Conservation (phyloP, 2,888 invertebrate genomes). For the Xanthostigma xanthostigma region DNA sequence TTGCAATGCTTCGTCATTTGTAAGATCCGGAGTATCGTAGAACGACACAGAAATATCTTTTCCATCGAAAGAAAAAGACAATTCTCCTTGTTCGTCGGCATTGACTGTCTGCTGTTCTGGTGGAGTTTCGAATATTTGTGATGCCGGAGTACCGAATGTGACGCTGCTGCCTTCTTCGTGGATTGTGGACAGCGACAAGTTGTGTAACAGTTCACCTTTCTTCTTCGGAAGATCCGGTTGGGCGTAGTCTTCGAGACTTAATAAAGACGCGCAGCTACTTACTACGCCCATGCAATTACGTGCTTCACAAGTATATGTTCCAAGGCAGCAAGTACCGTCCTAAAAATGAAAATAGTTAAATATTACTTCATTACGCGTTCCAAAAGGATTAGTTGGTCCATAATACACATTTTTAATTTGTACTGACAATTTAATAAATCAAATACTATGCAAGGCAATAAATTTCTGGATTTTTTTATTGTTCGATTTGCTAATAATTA, state of each 20-base stretch:
- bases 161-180: constrained; percentile 84
- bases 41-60: constrained; percentile 83
- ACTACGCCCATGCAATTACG: constrained; percentile 83
- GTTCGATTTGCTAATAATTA: no score
- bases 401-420: no score
- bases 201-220: constrained; percentile 42
- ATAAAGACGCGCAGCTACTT: constrained; percentile 72
- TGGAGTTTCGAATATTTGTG: constrained; percentile 26
- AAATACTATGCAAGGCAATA: no score
- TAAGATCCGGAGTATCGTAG: constrained; percentile 84
- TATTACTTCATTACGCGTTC: no score
- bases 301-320: constrained; percentile 83
- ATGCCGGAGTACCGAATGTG: constrained; percentile 69
- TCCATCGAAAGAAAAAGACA: constrained; percentile 82
- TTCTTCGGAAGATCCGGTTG: constrained; percentile 38
- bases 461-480: no score
- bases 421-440: no score
- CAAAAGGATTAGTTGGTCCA: no score
- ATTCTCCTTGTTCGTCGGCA: constrained; percentile 67
- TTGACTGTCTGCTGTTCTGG: constrained; percentile 37
- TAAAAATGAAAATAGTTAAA: constrained; percentile 10
- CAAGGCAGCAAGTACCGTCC: constrained; percentile 79
- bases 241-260: constrained; percentile 69
- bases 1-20: constrained; percentile 81
- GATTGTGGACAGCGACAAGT: constrained; percentile 78